Evolutionary conservation across 1,140 invertebrate genomes (phyloP).

Genomic region (Nasonia longicornis): DNA sequence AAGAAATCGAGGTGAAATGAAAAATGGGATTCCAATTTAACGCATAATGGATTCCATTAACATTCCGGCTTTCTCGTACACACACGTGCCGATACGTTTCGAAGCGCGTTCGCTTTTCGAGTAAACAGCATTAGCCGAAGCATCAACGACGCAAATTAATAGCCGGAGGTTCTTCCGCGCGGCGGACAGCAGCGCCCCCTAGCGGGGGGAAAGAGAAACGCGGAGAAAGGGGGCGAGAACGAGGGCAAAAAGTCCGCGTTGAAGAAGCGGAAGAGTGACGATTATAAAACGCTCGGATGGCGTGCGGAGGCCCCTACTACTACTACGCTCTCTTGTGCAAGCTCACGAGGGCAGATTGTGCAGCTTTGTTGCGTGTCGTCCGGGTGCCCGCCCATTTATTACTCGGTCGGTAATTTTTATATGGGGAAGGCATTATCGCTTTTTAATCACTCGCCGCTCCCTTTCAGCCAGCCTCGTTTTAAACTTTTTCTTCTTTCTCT

Average conservation of each 20-base stretch:
- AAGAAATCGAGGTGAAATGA: constrained; percentile 24
- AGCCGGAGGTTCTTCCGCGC: not conserved
- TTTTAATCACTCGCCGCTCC: constrained; percentile 55
- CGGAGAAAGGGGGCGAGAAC: not conserved
- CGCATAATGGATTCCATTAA: constrained; percentile 26
- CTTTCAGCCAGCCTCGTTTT: constrained; percentile 10
- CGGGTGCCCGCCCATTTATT: constrained; percentile 59
- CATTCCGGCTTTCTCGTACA: not conserved
- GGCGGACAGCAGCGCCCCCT: not conserved
- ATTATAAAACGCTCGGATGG: constrained; percentile 54
- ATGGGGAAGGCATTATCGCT: constrained; percentile 56
- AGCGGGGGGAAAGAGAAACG: not conserved
- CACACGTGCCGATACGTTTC: too few species aligned
- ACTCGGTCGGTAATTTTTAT: constrained; percentile 57
- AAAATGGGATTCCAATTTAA: constrained; percentile 32
- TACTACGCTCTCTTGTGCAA: not conserved
- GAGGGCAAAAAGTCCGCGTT: not conserved
- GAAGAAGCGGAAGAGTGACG: constrained; percentile 46
- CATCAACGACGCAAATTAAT: not conserved
- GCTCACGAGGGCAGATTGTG: constrained; percentile 50
- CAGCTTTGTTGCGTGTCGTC: constrained; percentile 62
- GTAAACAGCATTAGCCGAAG: too few species aligned
- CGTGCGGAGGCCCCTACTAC: constrained; percentile 58
- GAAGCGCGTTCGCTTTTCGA: too few species aligned
- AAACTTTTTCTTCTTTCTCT: not conserved